Evolutionary conservation across 2,797 vertebrate species (phyloP), one percentile per base, ranked within the genome.

Genomic region (Tauraco hartlaubi): DNA sequence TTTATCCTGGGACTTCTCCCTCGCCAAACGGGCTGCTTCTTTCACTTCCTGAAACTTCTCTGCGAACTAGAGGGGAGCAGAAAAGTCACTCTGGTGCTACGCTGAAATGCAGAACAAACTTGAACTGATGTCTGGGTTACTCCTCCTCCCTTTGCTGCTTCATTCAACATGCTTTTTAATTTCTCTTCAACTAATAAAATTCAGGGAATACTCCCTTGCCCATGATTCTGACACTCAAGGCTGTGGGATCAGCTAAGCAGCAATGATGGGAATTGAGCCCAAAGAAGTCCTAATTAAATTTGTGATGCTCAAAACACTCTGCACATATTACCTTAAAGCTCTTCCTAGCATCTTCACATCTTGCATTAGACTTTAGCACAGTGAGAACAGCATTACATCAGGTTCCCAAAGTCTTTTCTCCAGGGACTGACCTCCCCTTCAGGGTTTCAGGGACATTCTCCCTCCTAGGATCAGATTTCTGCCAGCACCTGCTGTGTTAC

Each of bases 31-130:
- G 0, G 99, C 99, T 0, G 99, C 99, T 84, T 99, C 99, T 88
- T 99, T 99, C 92, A 99, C 99, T 63, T 99, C 99, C 96, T 99
- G 99, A 97, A 99, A 99, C 96, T 99, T 99, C 96, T 99, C 99
- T 16, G 99, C 99, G 97, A 99, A 99, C 99, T 99, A 88, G 9
- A 58, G 3, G 25, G 14, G 16, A 35, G 31, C 4, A 3, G 33
- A 35, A 35, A 21, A 44, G 69, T 94, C 90, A 89, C 39, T 14
- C 5, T 0, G 3, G 51, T 12, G 79, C 63, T 31, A 8, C 0
- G 0, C 7, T 2, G 2, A 14, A 44, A 49, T 0, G 25, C 0
- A 0, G 25, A 43, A 49, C 4, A 0, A 9, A 12, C 29, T 9
- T 28, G 15, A 62, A 31, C 2, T 9, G 10, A 2, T 2, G 33